A percentile compares a stretch with the other conserved stretches of the same genome.
Evolutionary conservation across 2,113 vertebrate genomes (phyloP).

Genomic region (Chauna torquata): DNA sequence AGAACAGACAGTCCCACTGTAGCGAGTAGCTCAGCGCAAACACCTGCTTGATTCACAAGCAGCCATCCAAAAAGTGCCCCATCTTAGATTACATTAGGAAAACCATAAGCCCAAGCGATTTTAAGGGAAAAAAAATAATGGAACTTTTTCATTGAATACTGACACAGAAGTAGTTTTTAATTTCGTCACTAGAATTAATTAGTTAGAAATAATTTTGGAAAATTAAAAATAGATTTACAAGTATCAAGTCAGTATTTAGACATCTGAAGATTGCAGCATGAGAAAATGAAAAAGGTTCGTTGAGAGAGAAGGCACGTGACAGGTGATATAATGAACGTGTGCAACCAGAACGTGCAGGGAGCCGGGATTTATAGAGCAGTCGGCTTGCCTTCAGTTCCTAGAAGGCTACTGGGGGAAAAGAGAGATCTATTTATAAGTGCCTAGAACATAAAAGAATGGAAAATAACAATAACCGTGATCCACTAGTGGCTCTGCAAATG

Average conservation of each 20-base stretch:
- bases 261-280: not conserved
- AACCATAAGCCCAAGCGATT: not conserved
- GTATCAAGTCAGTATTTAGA: not conserved
- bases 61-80: not conserved
- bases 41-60: not conserved
- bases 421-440: not conserved
- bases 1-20: not conserved
- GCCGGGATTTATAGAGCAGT: not conserved
- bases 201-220: not conserved
- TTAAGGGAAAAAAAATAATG: not conserved
- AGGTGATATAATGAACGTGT: not conserved
- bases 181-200: not conserved
- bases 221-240: not conserved
- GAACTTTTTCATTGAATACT: not conserved
- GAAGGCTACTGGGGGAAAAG: not conserved
- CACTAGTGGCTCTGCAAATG: not conserved
- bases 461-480: not conserved
- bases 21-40: not conserved
- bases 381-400: not conserved
- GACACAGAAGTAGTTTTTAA: not conserved
- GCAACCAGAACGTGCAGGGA: not conserved
- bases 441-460: not conserved
- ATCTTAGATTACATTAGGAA: not conserved
- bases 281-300: not conserved
- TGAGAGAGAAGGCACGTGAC: accelerated